Conservation (phyloP, 1,140 invertebrate genomes). For the Vollenhovia emeryi region DNA sequence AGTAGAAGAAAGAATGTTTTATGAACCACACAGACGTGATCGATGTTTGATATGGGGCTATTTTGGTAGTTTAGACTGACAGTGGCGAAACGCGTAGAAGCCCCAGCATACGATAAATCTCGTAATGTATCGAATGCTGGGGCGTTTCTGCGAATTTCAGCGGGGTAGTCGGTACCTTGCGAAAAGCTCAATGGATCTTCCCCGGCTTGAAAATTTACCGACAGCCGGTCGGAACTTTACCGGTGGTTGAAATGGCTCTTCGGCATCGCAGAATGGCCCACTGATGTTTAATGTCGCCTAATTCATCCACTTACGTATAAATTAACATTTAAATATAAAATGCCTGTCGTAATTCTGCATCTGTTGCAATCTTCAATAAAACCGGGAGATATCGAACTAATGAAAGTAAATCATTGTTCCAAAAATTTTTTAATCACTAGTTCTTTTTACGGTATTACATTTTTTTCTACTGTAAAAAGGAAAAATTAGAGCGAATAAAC, state of each 20-base stretch:
- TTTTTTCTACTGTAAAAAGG: neutral
- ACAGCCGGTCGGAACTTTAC: constrained; percentile 35
- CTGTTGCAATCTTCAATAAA: neutral
- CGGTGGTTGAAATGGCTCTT: neutral
- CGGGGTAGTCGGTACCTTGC: neutral
- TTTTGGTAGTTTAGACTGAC: neutral
- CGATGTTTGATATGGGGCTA: neutral
- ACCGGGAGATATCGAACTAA: neutral
- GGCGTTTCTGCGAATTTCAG: no score
- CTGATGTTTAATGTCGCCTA: constrained; percentile 26
- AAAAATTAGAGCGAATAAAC: neutral
- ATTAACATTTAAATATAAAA: neutral
- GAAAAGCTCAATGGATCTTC: constrained; percentile 41
- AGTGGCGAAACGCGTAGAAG: neutral
- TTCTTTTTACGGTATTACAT: neutral
- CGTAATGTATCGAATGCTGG: constrained; percentile 33
- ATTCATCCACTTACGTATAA: constrained; percentile 15
- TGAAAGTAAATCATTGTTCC: neutral
- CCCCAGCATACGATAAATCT: constrained; percentile 12
- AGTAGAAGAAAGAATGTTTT: neutral
- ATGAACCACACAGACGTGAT: neutral
- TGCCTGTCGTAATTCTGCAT: neutral
- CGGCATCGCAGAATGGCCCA: neutral
- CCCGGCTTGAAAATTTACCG: constrained; percentile 57
- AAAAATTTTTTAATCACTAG: neutral